Percentiles rank a stretch among this genome's conserved stretches.
Evolutionary conservation across 2,113 vertebrate species (phyloP).

Genomic region (Macquaria australasica): DNA sequence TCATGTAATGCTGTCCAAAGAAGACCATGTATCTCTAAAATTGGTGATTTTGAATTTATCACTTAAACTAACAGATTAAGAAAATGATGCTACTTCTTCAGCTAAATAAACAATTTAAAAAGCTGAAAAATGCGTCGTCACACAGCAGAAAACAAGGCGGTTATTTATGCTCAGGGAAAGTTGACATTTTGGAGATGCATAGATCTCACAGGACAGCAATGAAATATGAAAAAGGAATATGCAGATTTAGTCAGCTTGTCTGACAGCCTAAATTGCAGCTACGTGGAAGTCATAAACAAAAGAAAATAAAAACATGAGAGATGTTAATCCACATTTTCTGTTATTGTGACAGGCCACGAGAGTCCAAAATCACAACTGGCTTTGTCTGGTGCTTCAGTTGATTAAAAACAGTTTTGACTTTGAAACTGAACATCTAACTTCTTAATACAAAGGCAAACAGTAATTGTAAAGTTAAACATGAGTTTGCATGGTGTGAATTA

Average conservation of each 20-base stretch:
- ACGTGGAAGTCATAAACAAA: background rate
- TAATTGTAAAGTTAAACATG: slow-evolving; percentile 32
- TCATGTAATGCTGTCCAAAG: background rate
- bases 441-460: slow-evolving; percentile 31
- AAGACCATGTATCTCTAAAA: background rate
- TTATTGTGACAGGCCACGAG: background rate
- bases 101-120: slow-evolving; percentile 9
- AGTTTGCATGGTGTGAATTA: slow-evolving; percentile 36
- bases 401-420: slow-evolving; percentile 12
- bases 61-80: background rate
- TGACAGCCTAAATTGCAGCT: slow-evolving; percentile 15
- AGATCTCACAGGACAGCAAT: slow-evolving; percentile 14
- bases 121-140: slow-evolving; percentile 8
- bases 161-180: background rate
- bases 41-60: background rate
- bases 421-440: slow-evolving; percentile 8
- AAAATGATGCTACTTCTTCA: background rate
- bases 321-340: background rate
- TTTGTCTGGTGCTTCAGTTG: slow-evolving; percentile 9
- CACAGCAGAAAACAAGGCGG: background rate
- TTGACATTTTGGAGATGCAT: slow-evolving; percentile 12
- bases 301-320: background rate
- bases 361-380: slow-evolving; percentile 1
- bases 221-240: background rate
- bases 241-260: slow-evolving; percentile 4